These are phyloP conservation scores for Odontomachus brunneus DNA, from an alignment of 1,140 invertebrate genomes.

Conservation along the genomic window DNA sequence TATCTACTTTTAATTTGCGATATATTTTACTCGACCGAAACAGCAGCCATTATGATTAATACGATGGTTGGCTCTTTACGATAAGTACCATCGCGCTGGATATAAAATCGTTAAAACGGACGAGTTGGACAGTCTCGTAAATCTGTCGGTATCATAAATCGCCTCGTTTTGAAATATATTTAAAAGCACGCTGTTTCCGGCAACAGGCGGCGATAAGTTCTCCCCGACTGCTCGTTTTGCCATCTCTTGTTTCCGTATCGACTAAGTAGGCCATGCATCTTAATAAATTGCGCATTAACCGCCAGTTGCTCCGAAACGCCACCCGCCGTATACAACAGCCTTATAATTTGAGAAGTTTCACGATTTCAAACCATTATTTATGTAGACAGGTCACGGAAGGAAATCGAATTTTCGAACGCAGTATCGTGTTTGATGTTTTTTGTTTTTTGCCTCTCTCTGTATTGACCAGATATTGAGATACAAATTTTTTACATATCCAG, in stretches of 20 bases:
- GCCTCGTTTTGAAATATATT: conserved; percentile 50
- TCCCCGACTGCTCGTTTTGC: conserved; percentile 38
- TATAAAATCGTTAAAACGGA: conserved; percentile 60
- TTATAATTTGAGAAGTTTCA: conserved; percentile 72
- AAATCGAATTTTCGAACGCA: conserved; percentile 21
- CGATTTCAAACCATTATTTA: conserved; percentile 64
- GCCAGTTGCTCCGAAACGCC: conserved; percentile 2
- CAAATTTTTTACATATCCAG: conserved; percentile 2
- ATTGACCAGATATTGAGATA: conserved; percentile 12
- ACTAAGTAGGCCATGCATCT: conserved; percentile 60
- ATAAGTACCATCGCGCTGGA: conserved; percentile 14
- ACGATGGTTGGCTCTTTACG: conserved; percentile 30
- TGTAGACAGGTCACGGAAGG: conserved; percentile 40
- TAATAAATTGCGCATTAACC: conserved; percentile 72
- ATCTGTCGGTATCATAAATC: conserved; percentile 56
- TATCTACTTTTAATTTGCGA: not conserved
- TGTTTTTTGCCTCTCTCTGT: conserved; percentile 22
- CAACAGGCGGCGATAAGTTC: conserved; percentile 48
- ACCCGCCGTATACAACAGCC: not conserved
- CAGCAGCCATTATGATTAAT: conserved; percentile 28
- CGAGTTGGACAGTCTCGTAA: conserved; percentile 53
- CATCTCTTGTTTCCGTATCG: conserved; percentile 63
- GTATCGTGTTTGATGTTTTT: not conserved
- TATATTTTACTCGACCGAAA: not conserved
- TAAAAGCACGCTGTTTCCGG: conserved; percentile 36